These are phyloP conservation scores for Pyrochroa serraticornis DNA, from an alignment of 2,888 invertebrate species.

Conservation along the genomic window DNA sequence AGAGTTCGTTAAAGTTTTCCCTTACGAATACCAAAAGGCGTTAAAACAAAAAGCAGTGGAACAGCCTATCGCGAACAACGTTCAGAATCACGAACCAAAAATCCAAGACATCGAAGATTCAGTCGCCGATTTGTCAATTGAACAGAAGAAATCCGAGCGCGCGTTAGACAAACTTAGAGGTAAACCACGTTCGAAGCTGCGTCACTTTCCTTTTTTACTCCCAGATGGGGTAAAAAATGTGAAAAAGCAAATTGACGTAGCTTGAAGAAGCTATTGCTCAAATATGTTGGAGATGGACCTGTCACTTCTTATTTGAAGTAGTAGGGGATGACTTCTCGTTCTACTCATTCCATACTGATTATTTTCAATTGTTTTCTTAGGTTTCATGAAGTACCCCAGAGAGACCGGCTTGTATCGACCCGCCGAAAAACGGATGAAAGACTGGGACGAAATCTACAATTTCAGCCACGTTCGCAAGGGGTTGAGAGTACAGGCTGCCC, in stretches of 20 bases:
- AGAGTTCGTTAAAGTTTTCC: conserved; percentile 93
- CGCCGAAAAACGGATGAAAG: conserved; percentile 82
- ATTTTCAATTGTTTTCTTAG: conserved; percentile 58
- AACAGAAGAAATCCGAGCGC: conserved; percentile 82
- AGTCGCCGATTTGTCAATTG: conserved; percentile 75
- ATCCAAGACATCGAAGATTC: conserved; percentile 86
- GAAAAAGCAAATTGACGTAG: too few species aligned
- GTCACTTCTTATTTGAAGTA: too few species aligned
- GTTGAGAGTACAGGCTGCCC: conserved; percentile 87
- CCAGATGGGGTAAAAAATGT: too few species aligned
- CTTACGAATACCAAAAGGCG: conserved; percentile 93
- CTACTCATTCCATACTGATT: too few species aligned
- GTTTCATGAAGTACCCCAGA: conserved; percentile 95
- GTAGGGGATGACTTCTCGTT: too few species aligned
- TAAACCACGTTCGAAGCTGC: too few species aligned
- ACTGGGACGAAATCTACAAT: conserved; percentile 98
- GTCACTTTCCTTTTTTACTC: too few species aligned
- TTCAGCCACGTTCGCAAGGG: conserved; percentile 84
- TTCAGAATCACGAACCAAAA: conserved; percentile 54
- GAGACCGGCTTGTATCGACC: conserved; percentile 87
- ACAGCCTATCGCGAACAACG: conserved; percentile 38
- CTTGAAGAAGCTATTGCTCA: too few species aligned
- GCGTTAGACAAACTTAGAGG: conserved; percentile 78
- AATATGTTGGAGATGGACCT: too few species aligned
- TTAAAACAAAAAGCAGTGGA: conserved; percentile 68